phyloP scores from a whole-genome alignment of 2,113 vertebrate genomes.

The human region DNA sequence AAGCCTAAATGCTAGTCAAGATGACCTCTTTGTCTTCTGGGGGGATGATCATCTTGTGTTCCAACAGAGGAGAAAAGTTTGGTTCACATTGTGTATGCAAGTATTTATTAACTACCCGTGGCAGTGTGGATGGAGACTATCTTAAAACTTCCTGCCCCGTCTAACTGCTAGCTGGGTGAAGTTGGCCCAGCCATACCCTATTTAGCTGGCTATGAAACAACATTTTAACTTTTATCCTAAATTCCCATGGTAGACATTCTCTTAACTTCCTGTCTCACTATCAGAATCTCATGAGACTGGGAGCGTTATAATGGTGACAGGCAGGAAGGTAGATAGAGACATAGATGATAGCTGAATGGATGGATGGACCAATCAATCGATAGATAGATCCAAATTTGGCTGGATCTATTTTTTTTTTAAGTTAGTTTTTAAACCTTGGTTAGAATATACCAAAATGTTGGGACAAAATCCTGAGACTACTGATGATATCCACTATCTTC shows the following conservation, averaged over 20 bases:
- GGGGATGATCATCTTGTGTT: not conserved
- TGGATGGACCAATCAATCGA: not conserved
- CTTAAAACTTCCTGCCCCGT: not conserved
- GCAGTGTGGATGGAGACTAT: not conserved
- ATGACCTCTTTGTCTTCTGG: not conserved
- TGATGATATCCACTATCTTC: not conserved
- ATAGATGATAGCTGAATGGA: not conserved
- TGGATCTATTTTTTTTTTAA: not conserved
- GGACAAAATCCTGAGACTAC: not conserved
- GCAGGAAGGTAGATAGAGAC: not conserved
- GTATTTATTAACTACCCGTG: not conserved
- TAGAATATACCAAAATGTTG: not conserved
- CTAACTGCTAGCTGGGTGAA: not conserved
- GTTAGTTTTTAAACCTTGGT: not conserved
- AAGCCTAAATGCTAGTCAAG: not conserved
- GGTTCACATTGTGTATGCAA: not conserved
- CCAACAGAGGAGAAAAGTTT: not conserved
- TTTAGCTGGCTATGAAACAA: not conserved
- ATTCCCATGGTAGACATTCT: not conserved
- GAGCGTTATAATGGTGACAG: not conserved
- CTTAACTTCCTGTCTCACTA: not conserved
- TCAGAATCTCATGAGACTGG: not conserved
- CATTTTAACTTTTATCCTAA: not conserved
- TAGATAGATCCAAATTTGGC: not conserved
- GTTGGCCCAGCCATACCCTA: too few species aligned